These are phyloP conservation scores for Thalassarche chlororhynchos DNA, from an alignment of 2,113 vertebrate genomes.

Conservation along the genomic window DNA sequence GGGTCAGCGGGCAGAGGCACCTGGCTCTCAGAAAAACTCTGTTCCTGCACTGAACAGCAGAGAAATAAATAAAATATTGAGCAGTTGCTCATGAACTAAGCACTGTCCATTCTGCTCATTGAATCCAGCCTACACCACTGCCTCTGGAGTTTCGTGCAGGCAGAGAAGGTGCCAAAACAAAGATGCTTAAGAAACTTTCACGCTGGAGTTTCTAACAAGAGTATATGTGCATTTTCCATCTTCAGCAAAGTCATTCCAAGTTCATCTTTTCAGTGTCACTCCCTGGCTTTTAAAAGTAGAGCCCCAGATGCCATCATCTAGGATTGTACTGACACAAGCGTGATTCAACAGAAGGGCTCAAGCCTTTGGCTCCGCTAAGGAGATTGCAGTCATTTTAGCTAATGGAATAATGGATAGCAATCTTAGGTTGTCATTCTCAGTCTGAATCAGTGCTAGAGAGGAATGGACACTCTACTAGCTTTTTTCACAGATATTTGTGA, in stretches of 20 bases:
- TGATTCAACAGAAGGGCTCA: not conserved
- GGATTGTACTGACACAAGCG: not conserved
- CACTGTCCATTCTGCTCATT: not conserved
- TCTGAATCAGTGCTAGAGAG: not conserved
- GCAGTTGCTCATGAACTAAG: not conserved
- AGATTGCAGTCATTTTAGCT: constrained; percentile 27
- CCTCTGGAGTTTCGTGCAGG: not conserved
- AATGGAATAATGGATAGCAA: constrained; percentile 51
- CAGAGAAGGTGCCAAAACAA: not conserved
- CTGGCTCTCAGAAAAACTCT: not conserved
- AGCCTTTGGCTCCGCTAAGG: not conserved
- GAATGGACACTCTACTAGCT: not conserved
- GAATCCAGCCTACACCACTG: not conserved
- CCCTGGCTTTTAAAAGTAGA: not conserved
- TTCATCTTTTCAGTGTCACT: not conserved
- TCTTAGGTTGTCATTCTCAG: not conserved
- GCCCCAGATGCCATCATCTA: not conserved
- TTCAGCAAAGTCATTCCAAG: not conserved
- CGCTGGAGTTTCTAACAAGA: not conserved
- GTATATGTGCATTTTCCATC: not conserved
- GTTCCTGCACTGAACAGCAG: not conserved
- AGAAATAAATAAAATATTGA: not conserved
- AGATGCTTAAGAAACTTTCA: not conserved
- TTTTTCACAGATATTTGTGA: not conserved
- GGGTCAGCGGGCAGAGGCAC: not conserved